Evolutionary conservation across 2,888 invertebrate species (phyloP).

Genomic region (Eristalis arbustorum): DNA sequence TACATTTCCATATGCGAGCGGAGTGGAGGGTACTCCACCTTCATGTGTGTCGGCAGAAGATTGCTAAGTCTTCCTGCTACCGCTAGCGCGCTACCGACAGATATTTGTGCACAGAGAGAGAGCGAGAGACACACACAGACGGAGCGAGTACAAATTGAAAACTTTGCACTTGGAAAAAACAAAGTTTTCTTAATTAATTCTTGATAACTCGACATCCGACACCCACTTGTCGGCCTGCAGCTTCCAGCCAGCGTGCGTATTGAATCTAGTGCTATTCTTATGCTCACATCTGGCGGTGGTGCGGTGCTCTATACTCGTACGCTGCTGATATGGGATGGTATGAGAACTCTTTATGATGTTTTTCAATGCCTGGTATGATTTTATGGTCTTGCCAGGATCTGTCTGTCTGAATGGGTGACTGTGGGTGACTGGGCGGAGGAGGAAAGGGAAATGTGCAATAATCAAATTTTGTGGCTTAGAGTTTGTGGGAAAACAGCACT

Average conservation of each 20-base stretch:
- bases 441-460: conserved; percentile 53
- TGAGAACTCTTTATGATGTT: neutral
- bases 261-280: neutral
- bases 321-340: neutral
- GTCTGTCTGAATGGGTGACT: conserved; percentile 41
- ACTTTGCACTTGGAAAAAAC: conserved; percentile 65
- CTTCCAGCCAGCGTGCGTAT: neutral
- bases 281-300: neutral
- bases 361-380: conserved; percentile 36
- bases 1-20: neutral
- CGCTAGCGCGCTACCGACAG: conserved; percentile 28
- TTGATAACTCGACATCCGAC: conserved; percentile 68
- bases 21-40: neutral
- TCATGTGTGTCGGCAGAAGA: neutral
- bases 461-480: conserved; percentile 58
- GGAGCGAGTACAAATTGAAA: conserved; percentile 52
- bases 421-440: too few relatives aligned
- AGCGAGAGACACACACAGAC: too few relatives aligned
- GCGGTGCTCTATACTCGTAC: neutral
- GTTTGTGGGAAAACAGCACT: conserved; percentile 20
- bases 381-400: conserved; percentile 37
- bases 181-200: conserved; percentile 71
- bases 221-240: conserved; percentile 1
- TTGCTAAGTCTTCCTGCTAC: neutral
- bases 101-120: conserved; percentile 36